Base-by-base conservation (phyloP, 2,797 vertebrate species). In the Sebastes vulpes region DNA sequence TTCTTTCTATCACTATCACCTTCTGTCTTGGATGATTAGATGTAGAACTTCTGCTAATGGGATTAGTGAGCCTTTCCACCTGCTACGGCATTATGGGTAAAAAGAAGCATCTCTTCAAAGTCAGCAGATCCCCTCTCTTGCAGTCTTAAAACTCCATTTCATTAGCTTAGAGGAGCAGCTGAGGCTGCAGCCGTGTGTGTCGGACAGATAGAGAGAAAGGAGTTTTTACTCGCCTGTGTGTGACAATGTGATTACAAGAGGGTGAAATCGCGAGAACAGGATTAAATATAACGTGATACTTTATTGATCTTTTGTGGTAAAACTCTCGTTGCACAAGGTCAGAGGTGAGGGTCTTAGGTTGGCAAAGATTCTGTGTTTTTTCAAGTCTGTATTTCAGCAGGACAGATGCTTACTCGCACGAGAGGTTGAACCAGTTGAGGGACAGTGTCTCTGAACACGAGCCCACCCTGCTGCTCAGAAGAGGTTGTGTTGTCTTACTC, bases 51-150 rank as follows among this genome's bases (percentile, higher is more conserved):
- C 50, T 77, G 72, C 72, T 88, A 90, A 89, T 89, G 73, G 87
- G 87, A 92, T 93, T 89, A 91, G 53, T 14, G 20, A 81, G 77
- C 69, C 77, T 60, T 73, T 89, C 85, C 88, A 92, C 88, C 89
- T 93, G 89, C 80, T 42, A 12, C 73, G 65, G 85, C 65, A 84
- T 84, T 83, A 74, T 68, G 61, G 70, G 50, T 76, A 65, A 86
- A 88, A 86, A 72, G 63, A 31, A 69, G 64, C 67, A 56, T 68
- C 81, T 81, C 84, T 77, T 85, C 65, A 83, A 89, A 91, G 81
- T 87, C 75, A 73, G 75, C 64, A 85, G 77, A 90, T 89, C 82
- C 83, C 72, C 38, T 79, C 72, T 73, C 74, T 73, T 26, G 61
- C 48, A 10, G 70, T 84, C 79, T 85, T 89, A 90, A 75, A 82